Base-by-base conservation (phyloP, 2,113 vertebrate genomes). In the Psephotus haematonotus region DNA sequence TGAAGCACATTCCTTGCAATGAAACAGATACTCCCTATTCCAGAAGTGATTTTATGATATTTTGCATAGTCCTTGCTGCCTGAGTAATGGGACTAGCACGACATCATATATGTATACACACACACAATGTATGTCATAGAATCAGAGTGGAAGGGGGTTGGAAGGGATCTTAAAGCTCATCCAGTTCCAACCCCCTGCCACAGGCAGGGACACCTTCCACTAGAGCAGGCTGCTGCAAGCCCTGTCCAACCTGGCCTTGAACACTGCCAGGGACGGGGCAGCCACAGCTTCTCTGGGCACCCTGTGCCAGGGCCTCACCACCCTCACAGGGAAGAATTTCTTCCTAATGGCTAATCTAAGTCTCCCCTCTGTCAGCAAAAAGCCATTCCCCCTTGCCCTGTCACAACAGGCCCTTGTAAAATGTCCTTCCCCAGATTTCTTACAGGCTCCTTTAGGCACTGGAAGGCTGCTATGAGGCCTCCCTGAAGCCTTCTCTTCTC, bases 11-110 rank as follows among this genome's bases (percentile, higher is more conserved):
- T 84, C 49, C 70, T 29, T 57, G 49, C 43, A 29, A 11, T 17
- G 24, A 49, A 70, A 57, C 10, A 49, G 37, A 1, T 17, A 29
- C 17, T 22, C 17, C 2, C 22, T 68, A 13, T 10, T 37, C 57
- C 41, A 53, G 22, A 63, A 76, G 29, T 0, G 2, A 60, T 35
- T 29, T 1, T 1, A 4, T 13, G 41, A 27, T 24, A 6, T 41
- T 77, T 27, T 50, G 33, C 53, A 46, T 0, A 50, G 43, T 25
- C 44, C 57, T 63, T 4, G 2, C 28, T 44, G 19, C 43, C 43
- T 15, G 43, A 31, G 50, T 44, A 39, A 29, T 2, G 13, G 28
- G 52, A 39, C n/a, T 44, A 84, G 53, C 44, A 65, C 35, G 11
- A 90, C 4, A 6, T 29, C 29, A 1, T 3, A 20, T 16, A 22